Evolutionary conservation across 2,113 vertebrate genomes (phyloP).

Genomic region (Pterocles orientalis): DNA sequence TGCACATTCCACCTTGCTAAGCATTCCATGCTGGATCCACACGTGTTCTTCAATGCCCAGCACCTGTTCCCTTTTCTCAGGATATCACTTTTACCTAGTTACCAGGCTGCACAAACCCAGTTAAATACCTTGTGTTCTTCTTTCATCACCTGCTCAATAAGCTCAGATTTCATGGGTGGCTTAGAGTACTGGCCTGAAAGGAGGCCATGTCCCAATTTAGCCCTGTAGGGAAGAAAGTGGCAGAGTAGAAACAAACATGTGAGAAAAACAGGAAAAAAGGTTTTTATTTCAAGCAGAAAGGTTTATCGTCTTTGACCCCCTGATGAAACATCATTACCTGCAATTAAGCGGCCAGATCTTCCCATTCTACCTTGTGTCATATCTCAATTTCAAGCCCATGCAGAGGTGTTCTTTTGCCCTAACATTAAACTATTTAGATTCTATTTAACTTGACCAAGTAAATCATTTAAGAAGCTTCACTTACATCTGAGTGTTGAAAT

Average conservation of each 20-base stretch:
- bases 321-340: not conserved
- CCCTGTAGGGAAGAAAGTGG: constrained; percentile 77
- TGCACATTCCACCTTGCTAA: constrained; percentile 36
- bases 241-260: not conserved
- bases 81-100: constrained; percentile 58
- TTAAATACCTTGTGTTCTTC: constrained; percentile 97
- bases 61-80: constrained; percentile 38
- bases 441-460: not conserved
- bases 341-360: not conserved
- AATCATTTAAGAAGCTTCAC: constrained; percentile 47
- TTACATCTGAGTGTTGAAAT: constrained; percentile 99
- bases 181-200: constrained; percentile 97
- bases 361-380: not conserved
- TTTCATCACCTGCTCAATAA: constrained; percentile 99
- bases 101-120: constrained; percentile 69
- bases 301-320: not conserved
- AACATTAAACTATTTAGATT: not conserved
- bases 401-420: not conserved
- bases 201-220: constrained; percentile 94
- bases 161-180: constrained; percentile 95
- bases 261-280: constrained; percentile 13
- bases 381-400: not conserved
- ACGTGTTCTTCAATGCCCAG: not conserved
- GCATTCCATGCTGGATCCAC: not conserved
- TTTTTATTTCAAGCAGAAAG: not conserved